phyloP scores from a whole-genome alignment of 2,797 vertebrate species.

The Petrocephalus schoutedeni region DNA sequence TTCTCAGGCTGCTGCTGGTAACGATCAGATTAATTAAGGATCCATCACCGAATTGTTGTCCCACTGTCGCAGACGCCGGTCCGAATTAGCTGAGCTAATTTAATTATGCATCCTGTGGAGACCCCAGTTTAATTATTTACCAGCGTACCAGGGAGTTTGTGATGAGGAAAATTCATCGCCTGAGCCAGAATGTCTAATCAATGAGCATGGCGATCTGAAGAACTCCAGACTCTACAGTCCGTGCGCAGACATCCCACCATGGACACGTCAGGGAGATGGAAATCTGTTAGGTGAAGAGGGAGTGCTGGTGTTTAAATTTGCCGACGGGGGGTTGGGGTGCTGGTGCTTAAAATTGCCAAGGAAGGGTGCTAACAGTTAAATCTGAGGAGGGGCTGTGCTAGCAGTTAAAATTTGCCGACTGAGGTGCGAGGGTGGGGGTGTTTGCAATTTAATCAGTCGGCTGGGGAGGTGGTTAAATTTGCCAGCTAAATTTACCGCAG shows the following conservation, averaged over 20 bases:
- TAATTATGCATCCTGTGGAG: slow-evolving; percentile 59
- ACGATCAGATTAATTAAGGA: slow-evolving; percentile 37
- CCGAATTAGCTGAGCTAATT: slow-evolving; percentile 47
- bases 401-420: neutral
- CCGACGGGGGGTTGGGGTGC: neutral
- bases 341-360: neutral
- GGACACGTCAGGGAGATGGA: neutral
- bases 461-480: neutral
- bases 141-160: neutral
- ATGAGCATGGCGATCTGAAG: neutral
- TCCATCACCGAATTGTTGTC: slow-evolving; percentile 29
- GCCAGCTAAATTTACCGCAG: neutral
- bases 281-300: neutral
- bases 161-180: neutral
- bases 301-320: neutral
- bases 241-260: neutral
- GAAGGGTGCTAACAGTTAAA: neutral
- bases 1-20: slow-evolving; percentile 19
- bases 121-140: slow-evolving; percentile 60
- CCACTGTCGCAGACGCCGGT: slow-evolving; percentile 28
- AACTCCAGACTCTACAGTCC: neutral
- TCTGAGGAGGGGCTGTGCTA: neutral
- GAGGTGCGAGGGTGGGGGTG: neutral
- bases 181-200: neutral
- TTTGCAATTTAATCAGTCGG: neutral